These are phyloP conservation scores for Rhodeus uyekii DNA, from an alignment of 2,797 vertebrate species.

Conservation along the genomic window DNA sequence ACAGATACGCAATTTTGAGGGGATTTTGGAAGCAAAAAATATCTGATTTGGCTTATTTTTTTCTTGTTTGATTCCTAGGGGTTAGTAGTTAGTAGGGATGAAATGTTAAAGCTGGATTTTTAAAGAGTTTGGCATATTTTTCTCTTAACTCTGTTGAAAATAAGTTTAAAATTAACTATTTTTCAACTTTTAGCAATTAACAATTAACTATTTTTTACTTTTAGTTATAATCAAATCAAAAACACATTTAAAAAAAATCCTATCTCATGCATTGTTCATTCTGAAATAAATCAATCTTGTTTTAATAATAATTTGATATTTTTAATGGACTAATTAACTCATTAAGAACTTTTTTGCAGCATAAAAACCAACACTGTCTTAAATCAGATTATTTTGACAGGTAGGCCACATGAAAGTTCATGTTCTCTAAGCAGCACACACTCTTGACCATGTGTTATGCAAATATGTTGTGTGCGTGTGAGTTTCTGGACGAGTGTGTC, in stretches of 20 bases:
- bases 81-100: no score
- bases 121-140: no score
- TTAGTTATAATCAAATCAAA: not conserved
- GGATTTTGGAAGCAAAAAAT: not conserved
- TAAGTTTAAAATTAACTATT: no score
- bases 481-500: constrained; percentile 23
- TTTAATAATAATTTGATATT: not conserved
- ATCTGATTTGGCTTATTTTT: not conserved
- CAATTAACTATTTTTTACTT: not conserved
- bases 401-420: not conserved
- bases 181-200: no score
- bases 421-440: not conserved
- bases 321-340: not conserved
- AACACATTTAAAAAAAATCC: no score
- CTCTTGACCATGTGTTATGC: not conserved
- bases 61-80: no score
- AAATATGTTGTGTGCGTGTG: not conserved
- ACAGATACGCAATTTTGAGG: not conserved
- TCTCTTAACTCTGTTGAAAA: no score
- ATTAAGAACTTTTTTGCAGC: not conserved
- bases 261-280: not conserved
- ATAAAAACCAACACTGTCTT: not conserved
- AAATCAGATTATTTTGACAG: constrained; percentile 1
- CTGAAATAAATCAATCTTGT: not conserved
- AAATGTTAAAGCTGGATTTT: no score